phyloP scores from a whole-genome alignment of 2,113 vertebrate species.

The Synodontis membranacea region DNA sequence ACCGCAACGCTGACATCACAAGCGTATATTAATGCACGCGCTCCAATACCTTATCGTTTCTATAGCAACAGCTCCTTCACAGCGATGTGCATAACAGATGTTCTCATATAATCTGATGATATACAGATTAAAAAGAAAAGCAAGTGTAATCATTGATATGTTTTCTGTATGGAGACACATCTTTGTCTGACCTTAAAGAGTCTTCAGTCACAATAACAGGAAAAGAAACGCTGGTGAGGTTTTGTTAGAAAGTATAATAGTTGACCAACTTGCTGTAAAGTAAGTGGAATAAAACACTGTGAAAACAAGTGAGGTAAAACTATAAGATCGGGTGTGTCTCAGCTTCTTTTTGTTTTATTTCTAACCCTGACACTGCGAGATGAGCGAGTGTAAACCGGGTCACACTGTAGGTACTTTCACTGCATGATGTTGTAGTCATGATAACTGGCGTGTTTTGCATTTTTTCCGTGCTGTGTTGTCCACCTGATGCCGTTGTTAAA shows the following conservation, averaged over 20 bases:
- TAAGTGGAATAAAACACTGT: not conserved
- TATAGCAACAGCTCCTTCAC: no score
- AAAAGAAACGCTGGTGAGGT: not conserved
- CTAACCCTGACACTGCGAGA: not conserved
- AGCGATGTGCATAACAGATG: no score
- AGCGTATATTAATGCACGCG: no score
- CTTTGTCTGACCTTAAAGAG: no score
- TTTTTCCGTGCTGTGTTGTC: not conserved
- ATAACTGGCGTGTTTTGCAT: not conserved
- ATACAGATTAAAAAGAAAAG: no score
- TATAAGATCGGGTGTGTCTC: not conserved
- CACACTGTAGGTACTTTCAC: not conserved
- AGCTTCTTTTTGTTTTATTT: not conserved
- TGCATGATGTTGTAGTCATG: not conserved
- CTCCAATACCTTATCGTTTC: no score
- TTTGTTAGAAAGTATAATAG: not conserved
- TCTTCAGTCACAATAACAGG: no score
- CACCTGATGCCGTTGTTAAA: constrained; percentile 68
- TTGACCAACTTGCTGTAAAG: not conserved
- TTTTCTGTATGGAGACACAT: no score
- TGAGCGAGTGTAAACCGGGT: not conserved
- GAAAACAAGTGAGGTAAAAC: no score
- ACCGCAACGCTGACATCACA: no score
- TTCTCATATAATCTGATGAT: no score
- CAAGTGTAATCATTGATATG: no score